These are phyloP conservation scores for Pseudomugil gertrudae DNA, from an alignment of 2,797 vertebrate genomes.

Conservation along the genomic window DNA sequence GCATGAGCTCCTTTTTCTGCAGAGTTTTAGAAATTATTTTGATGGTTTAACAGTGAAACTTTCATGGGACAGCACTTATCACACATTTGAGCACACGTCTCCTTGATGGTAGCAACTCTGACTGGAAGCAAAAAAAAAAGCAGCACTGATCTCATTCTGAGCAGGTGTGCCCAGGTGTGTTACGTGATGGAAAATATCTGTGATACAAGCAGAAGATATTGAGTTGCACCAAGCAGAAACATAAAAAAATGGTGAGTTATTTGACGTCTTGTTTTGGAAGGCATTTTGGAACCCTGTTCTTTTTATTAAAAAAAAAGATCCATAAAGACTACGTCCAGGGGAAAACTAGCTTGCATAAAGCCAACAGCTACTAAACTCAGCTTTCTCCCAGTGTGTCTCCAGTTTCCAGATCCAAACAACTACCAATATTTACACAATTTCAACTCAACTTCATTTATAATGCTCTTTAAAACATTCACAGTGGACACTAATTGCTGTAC, in stretches of 20 bases:
- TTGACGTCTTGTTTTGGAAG: not conserved
- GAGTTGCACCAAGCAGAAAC: not conserved
- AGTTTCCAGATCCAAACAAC: not conserved
- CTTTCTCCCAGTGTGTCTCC: too few species aligned
- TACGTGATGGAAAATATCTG: slow-evolving; percentile 7
- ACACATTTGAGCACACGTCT: not conserved
- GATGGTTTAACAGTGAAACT: not conserved
- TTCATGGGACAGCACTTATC: not conserved
- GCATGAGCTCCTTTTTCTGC: too few species aligned
- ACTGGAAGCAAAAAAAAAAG: not conserved
- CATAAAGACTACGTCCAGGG: not conserved
- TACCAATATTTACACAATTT: too few species aligned
- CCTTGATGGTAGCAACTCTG: not conserved
- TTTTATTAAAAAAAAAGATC: not conserved
- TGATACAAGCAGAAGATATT: not conserved
- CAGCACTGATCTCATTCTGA: not conserved
- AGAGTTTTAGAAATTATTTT: not conserved
- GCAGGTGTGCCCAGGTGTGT: not conserved
- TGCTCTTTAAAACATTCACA: too few species aligned
- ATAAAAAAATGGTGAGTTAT: not conserved
- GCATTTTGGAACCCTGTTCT: not conserved
- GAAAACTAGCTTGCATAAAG: not conserved
- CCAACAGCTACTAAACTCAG: not conserved
- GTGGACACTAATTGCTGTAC: too few species aligned
- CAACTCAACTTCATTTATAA: too few species aligned